Percentiles rank a stretch among this genome's conserved stretches.
These are phyloP conservation scores for Bucorvus abyssinicus DNA, from an alignment of 2,797 vertebrate species.

Conservation along the genomic window DNA sequence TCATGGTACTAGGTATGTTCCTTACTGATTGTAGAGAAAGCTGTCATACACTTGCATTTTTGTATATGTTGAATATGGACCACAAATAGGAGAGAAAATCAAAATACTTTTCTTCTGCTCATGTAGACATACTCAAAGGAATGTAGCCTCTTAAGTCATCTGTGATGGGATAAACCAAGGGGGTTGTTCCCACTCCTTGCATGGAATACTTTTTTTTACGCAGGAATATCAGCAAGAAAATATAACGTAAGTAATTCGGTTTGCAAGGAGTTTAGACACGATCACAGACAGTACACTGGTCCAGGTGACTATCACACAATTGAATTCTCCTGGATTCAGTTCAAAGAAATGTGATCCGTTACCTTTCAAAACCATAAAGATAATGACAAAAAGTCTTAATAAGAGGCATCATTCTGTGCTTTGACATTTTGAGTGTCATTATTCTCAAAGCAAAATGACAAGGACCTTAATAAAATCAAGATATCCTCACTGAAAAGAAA, in stretches of 20 bases:
- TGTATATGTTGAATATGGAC: neutral
- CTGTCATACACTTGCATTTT: neutral
- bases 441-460: neutral
- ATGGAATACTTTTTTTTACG: neutral
- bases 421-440: neutral
- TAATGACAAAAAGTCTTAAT: neutral
- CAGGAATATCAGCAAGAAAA: neutral
- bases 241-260: neutral
- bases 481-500: neutral
- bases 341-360: neutral
- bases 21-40: neutral
- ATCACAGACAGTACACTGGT: neutral
- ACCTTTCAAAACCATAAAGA: neutral
- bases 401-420: neutral
- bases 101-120: neutral
- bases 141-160: neutral
- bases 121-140: neutral
- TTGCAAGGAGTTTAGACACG: neutral
- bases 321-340: neutral
- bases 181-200: neutral
- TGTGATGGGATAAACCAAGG: neutral
- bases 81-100: neutral
- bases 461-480: neutral
- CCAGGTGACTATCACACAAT: neutral
- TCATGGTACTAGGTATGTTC: neutral